These are phyloP conservation scores for Diogma glabrata DNA, from an alignment of 2,888 invertebrate genomes.

Conservation along the genomic window DNA sequence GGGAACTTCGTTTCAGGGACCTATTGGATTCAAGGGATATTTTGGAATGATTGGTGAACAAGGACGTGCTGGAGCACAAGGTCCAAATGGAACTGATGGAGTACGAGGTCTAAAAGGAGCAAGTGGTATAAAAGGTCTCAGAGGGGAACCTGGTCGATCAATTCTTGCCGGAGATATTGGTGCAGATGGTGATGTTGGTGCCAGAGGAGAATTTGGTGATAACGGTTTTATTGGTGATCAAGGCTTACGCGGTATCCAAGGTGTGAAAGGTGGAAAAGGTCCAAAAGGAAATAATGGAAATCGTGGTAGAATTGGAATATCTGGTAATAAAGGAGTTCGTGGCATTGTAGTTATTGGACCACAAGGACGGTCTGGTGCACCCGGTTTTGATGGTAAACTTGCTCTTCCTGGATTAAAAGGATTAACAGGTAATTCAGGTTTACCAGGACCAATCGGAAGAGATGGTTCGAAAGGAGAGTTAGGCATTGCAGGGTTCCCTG, in stretches of 20 bases:
- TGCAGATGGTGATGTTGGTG: conserved; percentile 33
- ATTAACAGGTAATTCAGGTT: conserved; percentile 36
- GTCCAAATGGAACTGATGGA: conserved; percentile 54
- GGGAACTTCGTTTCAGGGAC: conserved; percentile 21
- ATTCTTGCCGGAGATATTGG: conserved; percentile 35
- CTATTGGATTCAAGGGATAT: conserved; percentile 12
- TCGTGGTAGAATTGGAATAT: conserved; percentile 44
- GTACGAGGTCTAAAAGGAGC: conserved; percentile 49
- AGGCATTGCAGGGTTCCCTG: conserved; percentile 40
- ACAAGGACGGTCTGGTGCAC: conserved; percentile 26
- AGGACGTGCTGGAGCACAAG: conserved; percentile 36
- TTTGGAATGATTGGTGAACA: conserved; percentile 20
- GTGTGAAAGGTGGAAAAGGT: conserved; percentile 47
- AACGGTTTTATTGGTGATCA: conserved; percentile 40
- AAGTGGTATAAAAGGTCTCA: conserved; percentile 40
- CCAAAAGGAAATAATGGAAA: conserved; percentile 42
- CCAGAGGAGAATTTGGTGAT: conserved; percentile 36
- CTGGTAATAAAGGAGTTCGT: conserved; percentile 39
- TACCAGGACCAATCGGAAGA: conserved; percentile 29
- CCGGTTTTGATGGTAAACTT: conserved; percentile 35
- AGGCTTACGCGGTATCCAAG: conserved; percentile 39
- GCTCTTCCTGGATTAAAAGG: conserved; percentile 35
- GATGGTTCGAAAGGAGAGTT: conserved; percentile 27
- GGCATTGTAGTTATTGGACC: conserved; percentile 36
- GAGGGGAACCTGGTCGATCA: conserved; percentile 34